phyloP scores from a whole-genome alignment of 2,888 invertebrate genomes.

The Torymus auratus region DNA sequence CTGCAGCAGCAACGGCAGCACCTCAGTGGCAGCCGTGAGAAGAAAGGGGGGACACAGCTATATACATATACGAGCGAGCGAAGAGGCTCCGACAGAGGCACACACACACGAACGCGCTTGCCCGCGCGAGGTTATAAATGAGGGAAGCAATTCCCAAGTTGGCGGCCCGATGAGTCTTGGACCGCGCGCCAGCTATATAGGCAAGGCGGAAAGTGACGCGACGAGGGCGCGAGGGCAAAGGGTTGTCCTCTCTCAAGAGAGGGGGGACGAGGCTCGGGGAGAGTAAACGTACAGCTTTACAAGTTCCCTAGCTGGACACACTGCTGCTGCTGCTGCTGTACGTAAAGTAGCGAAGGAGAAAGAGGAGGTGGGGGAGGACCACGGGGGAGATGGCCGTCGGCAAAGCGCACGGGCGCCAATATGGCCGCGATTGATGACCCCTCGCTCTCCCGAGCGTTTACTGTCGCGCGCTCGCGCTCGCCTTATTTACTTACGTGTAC shows the following conservation, averaged over 20 bases:
- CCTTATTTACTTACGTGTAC: conserved; percentile 50
- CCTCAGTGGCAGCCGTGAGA: no score
- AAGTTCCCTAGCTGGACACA: conserved; percentile 41
- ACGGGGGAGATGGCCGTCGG: conserved; percentile 28
- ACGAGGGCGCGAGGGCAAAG: background rate
- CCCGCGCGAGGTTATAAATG: conserved; percentile 70
- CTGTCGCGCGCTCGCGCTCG: conserved; percentile 29
- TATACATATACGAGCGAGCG: conserved; percentile 35
- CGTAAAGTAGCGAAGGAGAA: conserved; percentile 17
- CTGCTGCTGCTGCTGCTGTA: conserved; percentile 21
- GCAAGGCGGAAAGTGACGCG: conserved; percentile 14
- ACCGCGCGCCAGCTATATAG: background rate
- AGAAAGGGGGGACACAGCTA: no score
- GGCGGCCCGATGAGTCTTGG: conserved; percentile 62
- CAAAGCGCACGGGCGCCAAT: conserved; percentile 40
- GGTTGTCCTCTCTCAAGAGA: conserved; percentile 29
- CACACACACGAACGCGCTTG: conserved; percentile 30
- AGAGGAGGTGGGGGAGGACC: background rate
- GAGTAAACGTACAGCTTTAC: conserved; percentile 51
- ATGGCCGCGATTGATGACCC: conserved; percentile 52
- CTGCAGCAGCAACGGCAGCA: no score
- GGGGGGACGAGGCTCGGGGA: conserved; percentile 32
- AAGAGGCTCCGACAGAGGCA: conserved; percentile 67
- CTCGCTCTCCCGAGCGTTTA: conserved; percentile 35
- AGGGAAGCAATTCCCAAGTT: conserved; percentile 73